A percentile compares a stretch with the other conserved stretches of the same genome.
Evolutionary conservation across 2,797 vertebrate genomes (phyloP).

Genomic region (Coreius guichenoti): DNA sequence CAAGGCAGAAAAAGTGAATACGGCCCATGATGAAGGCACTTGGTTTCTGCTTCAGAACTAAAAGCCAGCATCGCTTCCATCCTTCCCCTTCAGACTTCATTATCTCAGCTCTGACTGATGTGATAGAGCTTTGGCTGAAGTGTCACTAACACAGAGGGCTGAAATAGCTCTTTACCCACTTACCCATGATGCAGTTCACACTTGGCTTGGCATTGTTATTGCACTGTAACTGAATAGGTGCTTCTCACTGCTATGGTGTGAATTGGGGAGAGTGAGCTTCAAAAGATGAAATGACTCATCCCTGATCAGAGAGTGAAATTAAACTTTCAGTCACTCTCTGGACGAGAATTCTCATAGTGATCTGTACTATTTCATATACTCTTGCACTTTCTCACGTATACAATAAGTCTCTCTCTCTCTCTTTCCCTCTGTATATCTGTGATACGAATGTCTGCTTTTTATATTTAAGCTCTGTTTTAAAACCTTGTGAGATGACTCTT

Average conservation of each 20-base stretch:
- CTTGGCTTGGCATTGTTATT: constrained; percentile 50
- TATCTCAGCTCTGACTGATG: constrained; percentile 63
- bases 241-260: constrained; percentile 26
- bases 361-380: constrained; percentile 6
- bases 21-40: constrained; percentile 60
- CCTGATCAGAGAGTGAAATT: constrained; percentile 44
- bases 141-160: constrained; percentile 46
- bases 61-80: constrained; percentile 69
- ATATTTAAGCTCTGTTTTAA: neutral
- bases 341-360: constrained; percentile 7
- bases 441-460: neutral
- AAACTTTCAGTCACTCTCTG: constrained; percentile 22
- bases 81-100: constrained; percentile 63
- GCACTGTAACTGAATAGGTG: constrained; percentile 48
- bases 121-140: constrained; percentile 47
- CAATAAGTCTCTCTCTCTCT: neutral
- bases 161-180: constrained; percentile 51
- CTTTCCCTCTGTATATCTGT: neutral
- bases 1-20: constrained; percentile 66
- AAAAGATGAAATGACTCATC: constrained; percentile 41
- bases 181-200: constrained; percentile 54
- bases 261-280: constrained; percentile 26
- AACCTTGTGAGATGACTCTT: neutral
- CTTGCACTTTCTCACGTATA: constrained; percentile 8
- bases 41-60: constrained; percentile 63